Base-by-base conservation (phyloP, 1,140 invertebrate species). In the Drosophila burlai region DNA sequence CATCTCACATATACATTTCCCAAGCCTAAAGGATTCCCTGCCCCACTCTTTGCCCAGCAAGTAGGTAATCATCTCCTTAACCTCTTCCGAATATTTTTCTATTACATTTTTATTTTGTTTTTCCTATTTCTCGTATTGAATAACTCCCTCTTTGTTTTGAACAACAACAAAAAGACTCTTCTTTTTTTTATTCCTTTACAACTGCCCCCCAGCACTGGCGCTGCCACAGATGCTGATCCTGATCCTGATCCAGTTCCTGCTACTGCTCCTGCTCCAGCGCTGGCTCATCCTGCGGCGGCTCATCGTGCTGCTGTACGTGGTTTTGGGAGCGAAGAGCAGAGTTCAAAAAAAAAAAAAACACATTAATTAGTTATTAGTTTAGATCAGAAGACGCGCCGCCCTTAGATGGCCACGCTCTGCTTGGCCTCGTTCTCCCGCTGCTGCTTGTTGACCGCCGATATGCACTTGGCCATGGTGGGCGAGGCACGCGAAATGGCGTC, bases 391-490 rank as follows among this genome's bases (percentile, higher is more conserved):
- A 24, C 15, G 18, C 55, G 21, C 40, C 40, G 64, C 38, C 50
- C 69, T 3, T 90, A 90, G 65, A 74, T 75, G 62, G 85, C 81
- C 40, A 79, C 85, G 52, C 76, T 67, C 57, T 76, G 81, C 71
- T 91, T 82, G 65, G 82, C 40, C 64, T 90, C 85, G 43, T 82
- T 62, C 49, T 76, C 78, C 68, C 86, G 73, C 72, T 92, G 83
- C 61, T 92, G 82, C 67, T 98, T 98, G 46, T 95, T 93, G 10
- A 97, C 97, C 43, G 98, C 98, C 90, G 97, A 96, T 50, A 99
- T 96, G 94, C 99, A 99, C 94, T 99, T 99, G 29, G 99, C 98
- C 99, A 99, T 99, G 36, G 98, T 99, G 65, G 97, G 96, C 16
- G 99, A 99, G n/a, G 99, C 97, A 92, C 99, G 94, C 65, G 97